Percentiles rank a stretch among this genome's conserved stretches.
Evolutionary conservation across 64 coral and sea anemone species (phyloP).

Genomic region (Montipora efflorescens): DNA sequence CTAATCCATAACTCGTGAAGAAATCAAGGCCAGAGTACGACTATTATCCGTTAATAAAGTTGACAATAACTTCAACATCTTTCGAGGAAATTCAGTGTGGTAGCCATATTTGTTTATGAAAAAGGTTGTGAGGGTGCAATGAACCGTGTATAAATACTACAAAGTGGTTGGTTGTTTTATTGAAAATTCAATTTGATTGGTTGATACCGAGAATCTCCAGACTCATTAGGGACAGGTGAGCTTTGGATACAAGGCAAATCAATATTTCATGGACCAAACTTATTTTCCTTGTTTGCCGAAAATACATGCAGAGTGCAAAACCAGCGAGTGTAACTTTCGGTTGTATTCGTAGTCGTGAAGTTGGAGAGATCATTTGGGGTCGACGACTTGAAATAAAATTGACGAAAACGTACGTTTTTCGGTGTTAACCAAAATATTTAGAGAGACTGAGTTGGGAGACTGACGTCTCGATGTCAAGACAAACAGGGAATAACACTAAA

Average conservation of each 20-base stretch:
- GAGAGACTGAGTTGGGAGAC: too few relatives aligned
- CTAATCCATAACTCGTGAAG: not conserved
- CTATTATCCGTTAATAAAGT: not conserved
- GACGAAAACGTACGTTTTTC: too few relatives aligned
- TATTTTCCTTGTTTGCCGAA: not conserved
- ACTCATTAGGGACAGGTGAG: slow-evolving; percentile 56
- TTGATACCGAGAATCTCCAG: not conserved
- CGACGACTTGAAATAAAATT: too few relatives aligned
- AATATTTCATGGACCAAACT: slow-evolving; percentile 38
- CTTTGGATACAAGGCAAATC: not conserved
- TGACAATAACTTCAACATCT: not conserved
- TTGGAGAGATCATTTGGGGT: too few relatives aligned
- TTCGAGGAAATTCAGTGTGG: not conserved
- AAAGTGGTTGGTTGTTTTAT: slow-evolving; percentile 42
- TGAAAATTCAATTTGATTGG: slow-evolving; percentile 40
- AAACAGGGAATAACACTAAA: too few relatives aligned
- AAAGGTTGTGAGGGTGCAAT: not conserved
- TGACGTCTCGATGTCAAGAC: too few relatives aligned
- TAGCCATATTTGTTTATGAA: slow-evolving; percentile 31
- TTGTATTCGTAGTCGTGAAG: not conserved
- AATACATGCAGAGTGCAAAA: not conserved
- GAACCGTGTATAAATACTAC: slow-evolving; percentile 15
- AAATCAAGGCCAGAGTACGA: not conserved
- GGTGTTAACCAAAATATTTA: too few relatives aligned
- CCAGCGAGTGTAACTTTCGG: not conserved